These are phyloP conservation scores for Agrochola circellaris DNA, from an alignment of 2,888 invertebrate genomes.

Conservation along the genomic window DNA sequence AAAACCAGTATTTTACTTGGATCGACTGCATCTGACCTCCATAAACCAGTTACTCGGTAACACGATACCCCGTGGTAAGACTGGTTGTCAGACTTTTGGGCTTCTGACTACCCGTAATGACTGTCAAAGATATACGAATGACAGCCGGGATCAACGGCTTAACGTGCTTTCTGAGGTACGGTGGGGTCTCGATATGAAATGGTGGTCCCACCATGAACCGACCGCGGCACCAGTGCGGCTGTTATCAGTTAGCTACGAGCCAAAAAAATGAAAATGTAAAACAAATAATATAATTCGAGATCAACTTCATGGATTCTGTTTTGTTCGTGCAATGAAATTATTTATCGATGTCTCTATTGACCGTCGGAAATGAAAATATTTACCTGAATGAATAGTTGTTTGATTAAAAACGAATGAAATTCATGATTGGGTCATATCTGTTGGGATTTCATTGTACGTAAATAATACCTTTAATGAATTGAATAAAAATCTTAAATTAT, in stretches of 20 bases:
- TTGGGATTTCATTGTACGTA: constrained; percentile 16
- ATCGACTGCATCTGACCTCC: too few species aligned
- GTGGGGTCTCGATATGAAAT: too few species aligned
- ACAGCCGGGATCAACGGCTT: too few species aligned
- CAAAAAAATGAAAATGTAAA: neutral
- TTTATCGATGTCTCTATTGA: constrained; percentile 35
- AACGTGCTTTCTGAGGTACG: too few species aligned
- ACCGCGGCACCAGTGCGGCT: too few species aligned
- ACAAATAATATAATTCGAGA: neutral
- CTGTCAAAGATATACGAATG: too few species aligned
- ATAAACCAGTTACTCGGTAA: too few species aligned
- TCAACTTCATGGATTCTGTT: neutral
- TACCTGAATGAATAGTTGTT: constrained; percentile 33
- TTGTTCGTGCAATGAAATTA: constrained; percentile 32
- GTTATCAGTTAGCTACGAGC: neutral
- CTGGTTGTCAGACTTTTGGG: too few species aligned
- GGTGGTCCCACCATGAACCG: too few species aligned
- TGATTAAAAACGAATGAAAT: constrained; percentile 52
- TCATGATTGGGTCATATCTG: constrained; percentile 45
- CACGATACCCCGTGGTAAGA: too few species aligned
- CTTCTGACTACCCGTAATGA: too few species aligned
- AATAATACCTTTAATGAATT: neutral
- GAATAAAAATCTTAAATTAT: neutral
- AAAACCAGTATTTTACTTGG: too few species aligned
- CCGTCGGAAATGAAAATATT: constrained; percentile 52